Percentiles rank a stretch among this genome's conserved stretches.
Evolutionary conservation across 2,113 vertebrate species (phyloP).

Genomic region (Smithornis capensis): DNA sequence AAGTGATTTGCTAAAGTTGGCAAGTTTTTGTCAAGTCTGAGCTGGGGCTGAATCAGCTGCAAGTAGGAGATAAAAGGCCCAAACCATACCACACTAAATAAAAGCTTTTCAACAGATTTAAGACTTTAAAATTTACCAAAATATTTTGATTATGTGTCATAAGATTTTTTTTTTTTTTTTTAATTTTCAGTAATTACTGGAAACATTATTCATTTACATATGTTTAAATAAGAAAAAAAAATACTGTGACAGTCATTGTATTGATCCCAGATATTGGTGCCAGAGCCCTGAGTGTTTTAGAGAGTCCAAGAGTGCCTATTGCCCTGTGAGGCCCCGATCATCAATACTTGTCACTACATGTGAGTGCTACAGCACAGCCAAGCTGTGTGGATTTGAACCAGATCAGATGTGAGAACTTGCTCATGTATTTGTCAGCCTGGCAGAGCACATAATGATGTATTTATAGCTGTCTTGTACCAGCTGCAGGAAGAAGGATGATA

Average conservation of each 20-base stretch:
- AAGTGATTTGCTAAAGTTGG: neutral
- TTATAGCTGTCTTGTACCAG: constrained; percentile 11
- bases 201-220: neutral
- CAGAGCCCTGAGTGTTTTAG: neutral
- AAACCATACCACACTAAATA: neutral
- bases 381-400: neutral
- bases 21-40: neutral
- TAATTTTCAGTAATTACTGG: neutral
- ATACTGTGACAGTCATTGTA: neutral
- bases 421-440: neutral
- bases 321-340: rapidly evolving
- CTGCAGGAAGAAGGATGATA: constrained; percentile 37
- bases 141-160: neutral
- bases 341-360: neutral
- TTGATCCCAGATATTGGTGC: neutral
- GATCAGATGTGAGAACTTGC: neutral
- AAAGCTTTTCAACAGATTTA: neutral
- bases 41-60: neutral
- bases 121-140: neutral
- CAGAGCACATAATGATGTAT: neutral
- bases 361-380: neutral
- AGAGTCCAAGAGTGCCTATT: neutral
- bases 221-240: neutral
- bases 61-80: neutral
- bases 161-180: neutral